Evolutionary conservation across 2,888 invertebrate genomes (phyloP).

Genomic region (Eupithecia exiguata): DNA sequence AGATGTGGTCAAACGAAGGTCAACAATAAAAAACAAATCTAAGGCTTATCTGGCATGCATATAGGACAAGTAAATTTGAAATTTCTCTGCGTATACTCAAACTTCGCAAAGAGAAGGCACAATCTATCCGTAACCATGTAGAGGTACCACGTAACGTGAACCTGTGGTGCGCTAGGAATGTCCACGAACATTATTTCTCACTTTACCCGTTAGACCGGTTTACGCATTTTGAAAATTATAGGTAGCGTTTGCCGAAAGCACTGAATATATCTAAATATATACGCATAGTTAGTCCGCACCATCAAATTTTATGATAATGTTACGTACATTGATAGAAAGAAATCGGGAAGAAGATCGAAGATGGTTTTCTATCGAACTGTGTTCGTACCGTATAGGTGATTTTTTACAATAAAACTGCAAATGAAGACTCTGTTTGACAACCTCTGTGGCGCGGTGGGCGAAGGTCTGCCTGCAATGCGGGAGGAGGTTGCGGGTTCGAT

Average conservation of each 20-base stretch:
- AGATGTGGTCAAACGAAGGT: too few species aligned
- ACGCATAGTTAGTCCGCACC: background rate
- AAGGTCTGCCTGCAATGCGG: too few species aligned
- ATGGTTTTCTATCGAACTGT: background rate
- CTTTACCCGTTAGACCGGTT: background rate
- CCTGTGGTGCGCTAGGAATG: constrained; percentile 3
- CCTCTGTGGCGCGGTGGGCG: too few species aligned
- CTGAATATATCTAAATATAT: background rate
- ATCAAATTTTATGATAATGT: background rate
- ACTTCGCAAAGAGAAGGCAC: background rate
- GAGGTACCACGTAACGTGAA: background rate
- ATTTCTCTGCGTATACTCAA: background rate
- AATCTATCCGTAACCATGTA: background rate
- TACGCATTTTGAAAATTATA: constrained; percentile 2
- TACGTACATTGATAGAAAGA: background rate
- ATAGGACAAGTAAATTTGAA: too few species aligned
- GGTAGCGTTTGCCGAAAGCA: constrained; percentile 4
- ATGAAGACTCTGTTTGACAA: background rate
- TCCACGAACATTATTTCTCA: background rate
- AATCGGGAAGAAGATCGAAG: background rate
- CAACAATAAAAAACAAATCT: too few species aligned
- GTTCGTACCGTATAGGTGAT: background rate
- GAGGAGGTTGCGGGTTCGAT: too few species aligned
- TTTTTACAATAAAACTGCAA: background rate
- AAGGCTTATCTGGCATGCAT: too few species aligned